Percentiles rank a stretch among this genome's conserved stretches.
These are phyloP conservation scores for Picathartes gymnocephalus DNA, from an alignment of 2,113 vertebrate genomes.

Conservation along the genomic window DNA sequence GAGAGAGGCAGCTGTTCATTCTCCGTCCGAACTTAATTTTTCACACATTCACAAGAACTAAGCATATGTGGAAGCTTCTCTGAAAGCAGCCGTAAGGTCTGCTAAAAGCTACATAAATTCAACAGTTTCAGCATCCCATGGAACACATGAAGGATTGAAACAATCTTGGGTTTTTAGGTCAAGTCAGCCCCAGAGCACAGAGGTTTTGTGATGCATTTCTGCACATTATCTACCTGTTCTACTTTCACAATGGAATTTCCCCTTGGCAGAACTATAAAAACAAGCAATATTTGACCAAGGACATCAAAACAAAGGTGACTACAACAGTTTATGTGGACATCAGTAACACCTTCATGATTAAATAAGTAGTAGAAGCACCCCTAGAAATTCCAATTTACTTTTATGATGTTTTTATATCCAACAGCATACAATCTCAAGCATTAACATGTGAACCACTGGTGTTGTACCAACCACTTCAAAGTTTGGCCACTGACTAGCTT, in stretches of 20 bases:
- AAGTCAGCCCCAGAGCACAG: neutral
- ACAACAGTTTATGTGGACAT: neutral
- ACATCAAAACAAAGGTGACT: conserved; percentile 1
- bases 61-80: neutral
- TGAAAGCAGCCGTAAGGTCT: neutral
- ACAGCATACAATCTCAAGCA: neutral
- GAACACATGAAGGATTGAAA: neutral
- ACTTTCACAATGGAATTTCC: neutral
- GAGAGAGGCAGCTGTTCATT: neutral
- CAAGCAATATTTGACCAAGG: neutral
- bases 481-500: neutral
- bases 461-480: neutral
- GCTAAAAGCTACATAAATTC: neutral
- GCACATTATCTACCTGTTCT: neutral
- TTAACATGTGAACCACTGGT: neutral
- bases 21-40: neutral
- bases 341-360: neutral
- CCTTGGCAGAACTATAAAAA: neutral
- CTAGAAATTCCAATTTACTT: neutral
- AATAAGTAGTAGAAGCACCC: neutral
- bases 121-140: neutral
- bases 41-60: neutral
- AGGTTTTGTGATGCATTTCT: neutral
- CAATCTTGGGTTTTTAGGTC: neutral
- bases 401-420: neutral